Evolutionary conservation across 1,140 invertebrate genomes (phyloP).

Genomic region (Cataglyphis hispanica): DNA sequence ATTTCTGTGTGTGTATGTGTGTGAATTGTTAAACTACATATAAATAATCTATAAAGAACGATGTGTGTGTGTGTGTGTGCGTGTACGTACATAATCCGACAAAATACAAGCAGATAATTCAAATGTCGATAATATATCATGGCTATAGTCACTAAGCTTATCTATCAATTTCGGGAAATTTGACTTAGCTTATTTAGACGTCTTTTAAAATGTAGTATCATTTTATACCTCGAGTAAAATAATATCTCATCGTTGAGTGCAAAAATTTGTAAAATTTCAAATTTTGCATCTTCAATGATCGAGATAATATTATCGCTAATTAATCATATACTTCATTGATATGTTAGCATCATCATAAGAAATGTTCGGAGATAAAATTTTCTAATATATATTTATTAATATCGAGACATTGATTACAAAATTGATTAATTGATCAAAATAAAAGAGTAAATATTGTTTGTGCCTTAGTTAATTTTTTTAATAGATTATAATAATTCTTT

Average conservation of each 20-base stretch:
- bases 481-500: neutral
- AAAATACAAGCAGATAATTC: neutral
- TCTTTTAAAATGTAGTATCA: constrained; percentile 5
- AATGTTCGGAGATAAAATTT: neutral
- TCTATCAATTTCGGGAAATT: constrained; percentile 24
- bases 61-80: too few species aligned
- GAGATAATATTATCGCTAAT: neutral
- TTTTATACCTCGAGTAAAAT: neutral
- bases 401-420: neutral
- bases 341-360: neutral
- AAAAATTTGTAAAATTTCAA: neutral
- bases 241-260: neutral
- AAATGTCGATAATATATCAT: neutral
- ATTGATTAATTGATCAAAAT: too few species aligned
- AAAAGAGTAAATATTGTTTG: too few species aligned
- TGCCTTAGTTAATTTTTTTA: too few species aligned
- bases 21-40: neutral
- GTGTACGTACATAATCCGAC: neutral
- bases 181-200: neutral
- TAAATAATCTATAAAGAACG: neutral
- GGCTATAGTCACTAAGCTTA: neutral
- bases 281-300: neutral
- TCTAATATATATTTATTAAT: neutral
- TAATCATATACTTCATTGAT: neutral
- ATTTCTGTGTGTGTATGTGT: neutral